Evolutionary conservation across 2,113 vertebrate species (phyloP).

Genomic region (Ochotona curzoniae): DNA sequence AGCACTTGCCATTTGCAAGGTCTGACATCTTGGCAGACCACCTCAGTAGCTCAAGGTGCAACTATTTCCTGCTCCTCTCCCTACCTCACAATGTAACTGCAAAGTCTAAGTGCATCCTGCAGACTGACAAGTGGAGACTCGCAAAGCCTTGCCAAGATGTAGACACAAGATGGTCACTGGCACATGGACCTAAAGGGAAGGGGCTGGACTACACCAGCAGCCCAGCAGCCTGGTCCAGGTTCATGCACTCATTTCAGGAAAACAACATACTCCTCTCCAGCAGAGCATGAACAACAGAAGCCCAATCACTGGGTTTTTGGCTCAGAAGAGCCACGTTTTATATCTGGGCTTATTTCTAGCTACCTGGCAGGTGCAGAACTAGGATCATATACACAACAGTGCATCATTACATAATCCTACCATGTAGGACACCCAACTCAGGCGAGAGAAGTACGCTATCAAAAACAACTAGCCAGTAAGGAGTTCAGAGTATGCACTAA

Average conservation of each 20-base stretch:
- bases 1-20: background rate
- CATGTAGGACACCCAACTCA: fast-evolving
- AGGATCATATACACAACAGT: background rate
- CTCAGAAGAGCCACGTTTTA: background rate
- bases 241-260: background rate
- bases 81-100: background rate
- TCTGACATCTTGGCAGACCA: background rate
- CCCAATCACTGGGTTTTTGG: background rate
- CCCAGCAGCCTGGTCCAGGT: background rate
- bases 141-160: background rate
- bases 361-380: background rate
- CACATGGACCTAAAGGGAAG: background rate
- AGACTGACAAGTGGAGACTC: background rate
- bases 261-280: background rate
- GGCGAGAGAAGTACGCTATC: background rate
- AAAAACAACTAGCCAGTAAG: background rate
- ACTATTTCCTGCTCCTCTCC: fast-evolving
- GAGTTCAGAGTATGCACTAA: background rate
- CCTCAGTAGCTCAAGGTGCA: background rate
- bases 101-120: background rate
- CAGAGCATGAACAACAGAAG: background rate
- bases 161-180: background rate
- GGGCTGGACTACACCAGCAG: too few species aligned
- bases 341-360: background rate
- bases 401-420: fast-evolving